Evolutionary conservation across 2,888 invertebrate genomes (phyloP), one percentile per base, ranked within the genome.

Genomic region (Cheilosia soror): DNA sequence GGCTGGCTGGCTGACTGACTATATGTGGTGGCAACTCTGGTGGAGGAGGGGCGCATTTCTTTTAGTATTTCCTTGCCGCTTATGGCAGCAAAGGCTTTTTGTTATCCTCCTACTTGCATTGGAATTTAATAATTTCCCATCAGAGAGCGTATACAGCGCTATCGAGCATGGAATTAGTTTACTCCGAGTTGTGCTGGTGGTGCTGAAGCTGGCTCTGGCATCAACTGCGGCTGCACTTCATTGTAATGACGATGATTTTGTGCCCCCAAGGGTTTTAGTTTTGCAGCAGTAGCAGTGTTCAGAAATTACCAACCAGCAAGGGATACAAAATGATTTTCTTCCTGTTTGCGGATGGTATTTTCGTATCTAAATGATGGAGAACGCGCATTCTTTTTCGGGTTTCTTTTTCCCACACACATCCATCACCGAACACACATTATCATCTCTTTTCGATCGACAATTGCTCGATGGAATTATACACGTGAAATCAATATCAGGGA

Each of bases 181-280:
- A 15, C 44, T 79, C 44, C 27, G 62, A 40, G 33, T 33, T 31
- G 71, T 84, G 80, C 5, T n/a, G 42, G 25, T 71, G 87, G 87
- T 88, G 88, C 88, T 89, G 89, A 87, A 57, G 87, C 20, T 62
- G 68, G 69, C 49, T 87, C 20, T 62, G 68, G 69, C 49, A 77
- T 77, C 76, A 71, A 62, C 90, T 77, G 75, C 75, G 76, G 69
- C 79, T 79, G 78, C 83, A 80, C 87, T 77, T 82, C 80, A 83
- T 87, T 87, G 87, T 87, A 85, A 85, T 77, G 85, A 85, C 76
- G 81, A 85, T 77, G 81, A 72, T 76, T 76, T 76, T 71, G 44
- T 81, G 68, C 71, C 85, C 71, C 76, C 68, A 71, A 76, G 76
- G 76, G 65, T 68, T 72, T 79, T 60, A 49, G 60, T 72, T 29